These are phyloP conservation scores for Dicyrtoma fusca DNA, from an alignment of 2,888 invertebrate genomes.

Conservation along the genomic window DNA sequence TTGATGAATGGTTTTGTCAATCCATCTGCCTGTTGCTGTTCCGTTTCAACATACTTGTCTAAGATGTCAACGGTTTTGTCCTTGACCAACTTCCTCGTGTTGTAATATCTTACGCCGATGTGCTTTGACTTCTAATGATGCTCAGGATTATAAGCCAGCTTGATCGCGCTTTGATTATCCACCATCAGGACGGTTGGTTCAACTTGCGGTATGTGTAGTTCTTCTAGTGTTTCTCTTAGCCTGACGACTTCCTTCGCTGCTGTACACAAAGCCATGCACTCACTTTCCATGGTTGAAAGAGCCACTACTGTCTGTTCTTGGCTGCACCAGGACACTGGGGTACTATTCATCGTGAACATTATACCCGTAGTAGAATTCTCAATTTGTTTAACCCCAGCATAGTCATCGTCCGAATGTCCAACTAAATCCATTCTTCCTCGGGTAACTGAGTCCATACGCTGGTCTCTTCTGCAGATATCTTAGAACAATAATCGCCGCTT, in stretches of 20 bases:
- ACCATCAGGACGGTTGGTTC: not conserved
- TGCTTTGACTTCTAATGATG: conserved; percentile 52
- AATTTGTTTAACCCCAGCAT: conserved; percentile 39
- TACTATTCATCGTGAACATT: conserved; percentile 35
- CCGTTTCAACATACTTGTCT: not conserved
- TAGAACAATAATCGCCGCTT: conserved; percentile 47
- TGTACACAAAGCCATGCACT: conserved; percentile 45
- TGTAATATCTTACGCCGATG: conserved; percentile 50
- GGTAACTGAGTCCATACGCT: conserved; percentile 1
- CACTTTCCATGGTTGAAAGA: conserved; percentile 47
- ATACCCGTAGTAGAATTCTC: conserved; percentile 44
- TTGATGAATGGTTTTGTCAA: conserved; percentile 23
- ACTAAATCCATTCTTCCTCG: not conserved
- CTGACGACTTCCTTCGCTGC: conserved; percentile 44
- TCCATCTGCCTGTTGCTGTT: conserved; percentile 10
- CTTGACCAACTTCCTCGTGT: conserved; percentile 16
- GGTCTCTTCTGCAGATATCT: conserved; percentile 42
- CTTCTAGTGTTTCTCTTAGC: conserved; percentile 39
- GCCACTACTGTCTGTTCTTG: conserved; percentile 45
- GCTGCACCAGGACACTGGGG: conserved; percentile 43
- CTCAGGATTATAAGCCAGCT: conserved; percentile 48
- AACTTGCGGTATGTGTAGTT: conserved; percentile 19
- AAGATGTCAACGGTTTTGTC: not conserved
- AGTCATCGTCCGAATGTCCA: conserved; percentile 50
- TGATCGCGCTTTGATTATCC: conserved; percentile 51